phyloP scores from a whole-genome alignment of 2,797 vertebrate genomes.

The Sphenodon punctatus region DNA sequence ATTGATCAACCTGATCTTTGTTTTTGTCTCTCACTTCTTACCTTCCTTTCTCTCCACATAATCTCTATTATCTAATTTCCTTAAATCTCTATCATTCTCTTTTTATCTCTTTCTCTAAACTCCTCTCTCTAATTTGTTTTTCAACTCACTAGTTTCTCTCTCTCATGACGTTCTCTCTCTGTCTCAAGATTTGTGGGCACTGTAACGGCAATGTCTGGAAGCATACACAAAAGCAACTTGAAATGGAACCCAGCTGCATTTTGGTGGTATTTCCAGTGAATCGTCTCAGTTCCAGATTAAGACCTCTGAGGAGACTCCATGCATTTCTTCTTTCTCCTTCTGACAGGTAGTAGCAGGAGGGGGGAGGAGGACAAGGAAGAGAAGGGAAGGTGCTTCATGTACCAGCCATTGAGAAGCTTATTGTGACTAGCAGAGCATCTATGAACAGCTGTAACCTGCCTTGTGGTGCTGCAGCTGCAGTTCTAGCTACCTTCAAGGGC shows the following conservation, averaged over 20 bases:
- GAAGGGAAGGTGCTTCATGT: no score
- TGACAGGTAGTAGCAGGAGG: constrained; percentile 58
- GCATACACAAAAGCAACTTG: not conserved
- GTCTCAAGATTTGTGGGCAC: constrained; percentile 37
- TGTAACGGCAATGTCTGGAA: not conserved
- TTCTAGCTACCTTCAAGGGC: not conserved
- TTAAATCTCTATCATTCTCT: constrained; percentile 51
- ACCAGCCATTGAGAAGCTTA: no score
- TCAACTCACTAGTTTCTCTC: constrained; percentile 30
- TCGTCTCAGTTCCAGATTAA: constrained; percentile 16
- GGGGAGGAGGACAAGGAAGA: constrained; percentile 4
- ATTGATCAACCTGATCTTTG: constrained; percentile 56
- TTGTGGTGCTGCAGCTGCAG: not conserved
- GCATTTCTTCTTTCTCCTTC: constrained; percentile 62
- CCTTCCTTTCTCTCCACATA: constrained; percentile 52
- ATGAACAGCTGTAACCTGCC: not conserved
- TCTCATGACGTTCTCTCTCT: constrained; percentile 55
- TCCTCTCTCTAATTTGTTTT: constrained; percentile 63
- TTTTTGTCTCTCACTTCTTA: constrained; percentile 55
- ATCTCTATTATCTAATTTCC: constrained; percentile 68
- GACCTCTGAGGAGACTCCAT: constrained; percentile 14
- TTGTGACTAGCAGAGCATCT: not conserved
- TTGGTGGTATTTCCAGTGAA: constrained; percentile 33
- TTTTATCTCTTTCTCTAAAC: constrained; percentile 26
- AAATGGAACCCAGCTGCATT: not conserved